A percentile compares a stretch with the other conserved stretches of the same genome.
Evolutionary conservation across 2,113 vertebrate species (phyloP).

Genomic region (Chaetodon trifascialis): DNA sequence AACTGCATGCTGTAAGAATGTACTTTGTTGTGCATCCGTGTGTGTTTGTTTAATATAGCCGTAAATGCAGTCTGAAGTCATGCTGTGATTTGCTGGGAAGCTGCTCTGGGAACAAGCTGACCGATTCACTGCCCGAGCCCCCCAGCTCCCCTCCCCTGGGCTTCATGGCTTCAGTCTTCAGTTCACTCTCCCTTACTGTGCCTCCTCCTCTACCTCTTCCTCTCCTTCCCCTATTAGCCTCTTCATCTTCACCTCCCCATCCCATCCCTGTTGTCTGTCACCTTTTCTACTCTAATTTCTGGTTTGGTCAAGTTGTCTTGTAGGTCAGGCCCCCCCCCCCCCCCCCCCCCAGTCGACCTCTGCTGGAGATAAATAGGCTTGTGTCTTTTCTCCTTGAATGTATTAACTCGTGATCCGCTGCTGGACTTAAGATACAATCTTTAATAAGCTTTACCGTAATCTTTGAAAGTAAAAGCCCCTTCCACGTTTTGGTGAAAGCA

Average conservation of each 20-base stretch:
- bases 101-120: slow-evolving; percentile 70
- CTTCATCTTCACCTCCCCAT: slow-evolving; percentile 4
- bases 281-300: slow-evolving; percentile 1
- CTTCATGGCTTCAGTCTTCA: slow-evolving; percentile 25
- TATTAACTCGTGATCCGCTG: not conserved
- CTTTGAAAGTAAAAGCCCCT: not conserved
- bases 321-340: not conserved
- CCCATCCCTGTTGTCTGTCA: slow-evolving; percentile 1
- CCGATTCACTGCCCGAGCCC: slow-evolving; percentile 49
- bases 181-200: slow-evolving; percentile 1
- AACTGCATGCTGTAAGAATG: not conserved
- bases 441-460: not conserved
- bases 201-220: not conserved
- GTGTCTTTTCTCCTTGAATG: not conserved
- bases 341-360: not conserved
- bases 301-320: not conserved
- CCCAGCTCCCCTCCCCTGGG: slow-evolving; percentile 1
- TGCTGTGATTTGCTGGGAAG: slow-evolving; percentile 61
- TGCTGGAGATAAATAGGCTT: not conserved
- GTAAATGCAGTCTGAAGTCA: slow-evolving; percentile 34
- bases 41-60: slow-evolving; percentile 1
- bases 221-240: not conserved
- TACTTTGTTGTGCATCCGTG: not conserved
- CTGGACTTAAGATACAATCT: not conserved
- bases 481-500: slow-evolving; percentile 11